Percentiles rank a stretch among this genome's conserved stretches.
Evolutionary conservation across 2,888 invertebrate species (phyloP).

Genomic region (Lasioglossum lativentre): DNA sequence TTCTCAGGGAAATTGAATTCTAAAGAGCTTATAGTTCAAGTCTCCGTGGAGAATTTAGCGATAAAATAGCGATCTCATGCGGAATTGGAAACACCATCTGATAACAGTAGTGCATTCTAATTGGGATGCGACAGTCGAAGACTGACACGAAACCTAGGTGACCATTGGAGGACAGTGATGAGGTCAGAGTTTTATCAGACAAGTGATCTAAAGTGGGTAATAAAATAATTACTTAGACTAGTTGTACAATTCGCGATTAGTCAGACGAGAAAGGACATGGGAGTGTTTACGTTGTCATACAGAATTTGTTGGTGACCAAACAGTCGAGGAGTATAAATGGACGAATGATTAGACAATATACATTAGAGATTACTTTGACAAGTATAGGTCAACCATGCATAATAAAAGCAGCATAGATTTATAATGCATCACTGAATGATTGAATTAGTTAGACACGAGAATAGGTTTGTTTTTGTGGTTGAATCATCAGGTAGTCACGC

Average conservation of each 20-base stretch:
- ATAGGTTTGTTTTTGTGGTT: background rate
- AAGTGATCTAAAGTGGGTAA: background rate
- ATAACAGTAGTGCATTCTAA: background rate
- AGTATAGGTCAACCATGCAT: background rate
- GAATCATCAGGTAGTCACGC: background rate
- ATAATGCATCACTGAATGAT: background rate
- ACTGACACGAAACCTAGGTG: background rate
- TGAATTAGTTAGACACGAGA: background rate
- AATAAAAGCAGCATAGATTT: background rate
- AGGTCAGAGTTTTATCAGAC: background rate
- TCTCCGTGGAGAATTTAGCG: background rate
- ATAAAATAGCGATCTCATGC: background rate
- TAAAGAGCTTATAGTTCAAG: conserved; percentile 35
- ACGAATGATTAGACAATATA: background rate
- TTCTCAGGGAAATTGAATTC: conserved; percentile 40
- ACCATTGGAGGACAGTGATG: background rate
- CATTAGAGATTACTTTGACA: background rate
- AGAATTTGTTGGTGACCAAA: no score
- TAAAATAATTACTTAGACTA: background rate
- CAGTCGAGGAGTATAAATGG: background rate
- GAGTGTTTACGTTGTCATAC: background rate
- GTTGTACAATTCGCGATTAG: background rate
- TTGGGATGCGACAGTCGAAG: background rate
- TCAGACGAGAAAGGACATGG: background rate
- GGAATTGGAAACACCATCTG: background rate